A percentile compares a stretch with the other conserved stretches of the same genome.
phyloP scores from a whole-genome alignment of 2,113 vertebrate genomes.

The Oophaga pumilio region DNA sequence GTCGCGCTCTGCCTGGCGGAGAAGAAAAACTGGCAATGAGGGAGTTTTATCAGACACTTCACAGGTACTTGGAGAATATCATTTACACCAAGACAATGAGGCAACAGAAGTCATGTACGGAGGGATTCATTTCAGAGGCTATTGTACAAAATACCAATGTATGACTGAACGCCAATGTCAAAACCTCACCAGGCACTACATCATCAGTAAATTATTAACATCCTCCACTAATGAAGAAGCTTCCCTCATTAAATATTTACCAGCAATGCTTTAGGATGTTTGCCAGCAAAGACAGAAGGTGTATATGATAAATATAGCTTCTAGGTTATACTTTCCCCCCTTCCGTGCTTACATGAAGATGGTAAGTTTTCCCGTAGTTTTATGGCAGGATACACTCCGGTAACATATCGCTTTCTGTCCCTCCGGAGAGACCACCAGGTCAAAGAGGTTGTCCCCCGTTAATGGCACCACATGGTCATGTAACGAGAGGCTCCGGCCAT shows the following conservation, averaged over 20 bases:
- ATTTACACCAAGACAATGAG: constrained; percentile 44
- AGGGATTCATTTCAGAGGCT: constrained; percentile 65
- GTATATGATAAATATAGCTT: constrained; percentile 66
- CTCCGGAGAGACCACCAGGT: constrained; percentile 58
- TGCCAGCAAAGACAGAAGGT: constrained; percentile 68
- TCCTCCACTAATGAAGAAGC: constrained; percentile 68
- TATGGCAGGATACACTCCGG: constrained; percentile 58
- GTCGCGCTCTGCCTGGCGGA: constrained; percentile 49
- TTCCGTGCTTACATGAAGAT: constrained; percentile 20
- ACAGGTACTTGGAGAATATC: constrained; percentile 19
- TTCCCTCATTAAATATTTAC: constrained; percentile 76
- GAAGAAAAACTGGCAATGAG: constrained; percentile 62
- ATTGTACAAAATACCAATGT: constrained; percentile 69
- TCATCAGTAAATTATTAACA: constrained; percentile 74
- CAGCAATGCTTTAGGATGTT: constrained; percentile 67
- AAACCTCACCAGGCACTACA: constrained; percentile 72
- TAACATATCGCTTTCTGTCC: constrained; percentile 60
- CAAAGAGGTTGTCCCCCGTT: constrained; percentile 63
- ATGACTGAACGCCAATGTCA: constrained; percentile 68
- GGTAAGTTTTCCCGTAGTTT: constrained; percentile 39
- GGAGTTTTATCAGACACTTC: constrained; percentile 38
- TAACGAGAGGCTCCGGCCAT: constrained; percentile 60
- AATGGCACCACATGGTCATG: constrained; percentile 63
- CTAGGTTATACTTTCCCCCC: constrained; percentile 57
- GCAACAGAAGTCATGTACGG: constrained; percentile 63